These are phyloP conservation scores for Archilochus colubris DNA, from an alignment of 2,113 vertebrate species.

Conservation along the genomic window DNA sequence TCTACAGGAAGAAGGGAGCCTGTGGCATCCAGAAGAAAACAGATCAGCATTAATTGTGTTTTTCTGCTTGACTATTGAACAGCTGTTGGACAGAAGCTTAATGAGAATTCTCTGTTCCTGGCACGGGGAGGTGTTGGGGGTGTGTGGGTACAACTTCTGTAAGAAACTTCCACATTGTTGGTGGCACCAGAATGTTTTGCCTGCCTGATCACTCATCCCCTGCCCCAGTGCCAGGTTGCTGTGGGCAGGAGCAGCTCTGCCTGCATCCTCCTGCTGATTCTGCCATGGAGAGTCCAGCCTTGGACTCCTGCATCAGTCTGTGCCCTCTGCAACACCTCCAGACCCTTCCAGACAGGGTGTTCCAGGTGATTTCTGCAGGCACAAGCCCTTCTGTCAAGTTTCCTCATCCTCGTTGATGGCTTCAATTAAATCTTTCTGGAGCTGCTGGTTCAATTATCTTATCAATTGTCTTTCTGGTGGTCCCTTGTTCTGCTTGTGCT, in stretches of 20 bases:
- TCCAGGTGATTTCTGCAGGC: not conserved
- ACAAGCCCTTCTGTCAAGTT: not conserved
- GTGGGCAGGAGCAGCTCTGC: not conserved
- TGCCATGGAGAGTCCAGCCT: rapidly evolving
- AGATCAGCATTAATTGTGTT: not conserved
- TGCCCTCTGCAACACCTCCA: not conserved
- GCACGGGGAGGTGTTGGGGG: rapidly evolving
- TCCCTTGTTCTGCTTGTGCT: not conserved
- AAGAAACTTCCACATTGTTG: not conserved
- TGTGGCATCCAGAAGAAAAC: not conserved
- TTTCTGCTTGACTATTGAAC: not conserved
- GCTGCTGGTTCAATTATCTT: not conserved
- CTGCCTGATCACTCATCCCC: rapidly evolving
- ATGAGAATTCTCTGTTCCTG: not conserved
- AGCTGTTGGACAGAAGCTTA: not conserved
- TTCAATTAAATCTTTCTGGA: not conserved
- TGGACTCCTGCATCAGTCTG: rapidly evolving
- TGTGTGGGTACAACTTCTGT: too few species aligned
- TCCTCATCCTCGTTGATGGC: not conserved
- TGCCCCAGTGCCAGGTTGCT: not conserved
- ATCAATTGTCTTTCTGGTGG: too few species aligned
- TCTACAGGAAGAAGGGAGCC: not conserved
- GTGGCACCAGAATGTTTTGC: not conserved
- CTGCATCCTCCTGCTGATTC: not conserved
- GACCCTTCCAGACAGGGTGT: not conserved